Conservation (phyloP, 1,140 invertebrate species). For the Leptinotarsa undecemlineata region DNA sequence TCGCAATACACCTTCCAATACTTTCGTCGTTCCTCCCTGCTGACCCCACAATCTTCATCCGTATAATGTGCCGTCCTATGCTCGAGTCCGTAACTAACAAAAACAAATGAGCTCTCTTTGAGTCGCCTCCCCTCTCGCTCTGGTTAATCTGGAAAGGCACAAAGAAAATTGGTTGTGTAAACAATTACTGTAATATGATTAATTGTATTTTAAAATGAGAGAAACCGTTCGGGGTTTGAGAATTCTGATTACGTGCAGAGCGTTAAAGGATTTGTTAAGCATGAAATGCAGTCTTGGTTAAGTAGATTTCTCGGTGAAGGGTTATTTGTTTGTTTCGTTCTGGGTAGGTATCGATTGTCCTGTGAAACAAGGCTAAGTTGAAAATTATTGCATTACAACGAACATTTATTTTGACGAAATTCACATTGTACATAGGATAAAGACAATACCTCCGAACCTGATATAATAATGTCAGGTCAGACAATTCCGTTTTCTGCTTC, state of each 20-base stretch:
- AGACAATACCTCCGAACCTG: too few relatives aligned
- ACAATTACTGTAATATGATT: constrained; percentile 42
- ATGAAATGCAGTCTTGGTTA: constrained; percentile 8
- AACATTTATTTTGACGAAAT: too few relatives aligned
- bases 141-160: constrained; percentile 35
- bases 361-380: background rate
- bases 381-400: too few relatives aligned
- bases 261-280: constrained; percentile 14
- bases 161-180: constrained; percentile 43
- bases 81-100: constrained; percentile 43
- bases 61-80: constrained; percentile 31
- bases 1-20: constrained; percentile 12
- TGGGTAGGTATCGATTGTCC: background rate
- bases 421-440: too few relatives aligned
- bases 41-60: constrained; percentile 5
- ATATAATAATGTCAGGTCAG: too few relatives aligned
- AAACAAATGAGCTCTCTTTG: constrained; percentile 44
- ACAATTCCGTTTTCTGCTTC: too few relatives aligned
- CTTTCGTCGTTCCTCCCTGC: background rate
- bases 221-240: constrained; percentile 16
- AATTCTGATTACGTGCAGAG: constrained; percentile 16
- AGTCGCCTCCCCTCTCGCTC: constrained; percentile 30
- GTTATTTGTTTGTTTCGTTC: background rate
- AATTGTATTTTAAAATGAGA: constrained; percentile 35
- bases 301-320: constrained; percentile 7